Evolutionary conservation across 35 echinoderm and acorn worm genomes (phyloP).

Genomic region (Apostichopus japonicus): DNA sequence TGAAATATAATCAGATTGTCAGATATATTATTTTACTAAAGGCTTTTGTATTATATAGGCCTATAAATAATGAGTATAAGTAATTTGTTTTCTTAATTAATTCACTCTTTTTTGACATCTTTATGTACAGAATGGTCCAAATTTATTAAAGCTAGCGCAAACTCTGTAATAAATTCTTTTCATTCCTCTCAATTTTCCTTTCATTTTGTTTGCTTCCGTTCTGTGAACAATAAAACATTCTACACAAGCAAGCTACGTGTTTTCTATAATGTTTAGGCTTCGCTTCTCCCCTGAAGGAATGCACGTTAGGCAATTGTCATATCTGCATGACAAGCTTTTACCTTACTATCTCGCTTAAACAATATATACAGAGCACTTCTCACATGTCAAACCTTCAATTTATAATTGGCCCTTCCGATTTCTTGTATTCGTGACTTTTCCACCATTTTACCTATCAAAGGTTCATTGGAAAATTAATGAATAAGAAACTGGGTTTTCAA

Average conservation of each 20-base stretch:
- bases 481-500: conserved; percentile 57
- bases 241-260: not conserved
- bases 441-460: conserved; percentile 39
- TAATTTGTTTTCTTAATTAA: no score
- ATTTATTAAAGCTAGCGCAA: no score
- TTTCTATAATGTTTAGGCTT: not conserved
- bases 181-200: no score
- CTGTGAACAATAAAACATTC: no score
- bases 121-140: no score
- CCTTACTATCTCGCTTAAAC: not conserved
- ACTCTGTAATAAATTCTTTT: no score
- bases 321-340: not conserved
- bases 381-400: conserved; percentile 24
- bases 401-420: conserved; percentile 43
- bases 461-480: conserved; percentile 60
- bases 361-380: not conserved
- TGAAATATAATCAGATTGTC: no score
- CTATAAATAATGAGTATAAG: no score
- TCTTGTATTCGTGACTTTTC: conserved; percentile 18
- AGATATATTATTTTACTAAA: no score
- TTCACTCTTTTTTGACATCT: no score
- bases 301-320: conserved; percentile 4
- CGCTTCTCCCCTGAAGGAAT: not conserved
- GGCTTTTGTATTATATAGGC: no score
- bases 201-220: no score